Percentiles rank a stretch among this genome's conserved stretches.
These are phyloP conservation scores for Phalacrocorax aristotelis DNA, from an alignment of 2,113 vertebrate species.

Conservation along the genomic window DNA sequence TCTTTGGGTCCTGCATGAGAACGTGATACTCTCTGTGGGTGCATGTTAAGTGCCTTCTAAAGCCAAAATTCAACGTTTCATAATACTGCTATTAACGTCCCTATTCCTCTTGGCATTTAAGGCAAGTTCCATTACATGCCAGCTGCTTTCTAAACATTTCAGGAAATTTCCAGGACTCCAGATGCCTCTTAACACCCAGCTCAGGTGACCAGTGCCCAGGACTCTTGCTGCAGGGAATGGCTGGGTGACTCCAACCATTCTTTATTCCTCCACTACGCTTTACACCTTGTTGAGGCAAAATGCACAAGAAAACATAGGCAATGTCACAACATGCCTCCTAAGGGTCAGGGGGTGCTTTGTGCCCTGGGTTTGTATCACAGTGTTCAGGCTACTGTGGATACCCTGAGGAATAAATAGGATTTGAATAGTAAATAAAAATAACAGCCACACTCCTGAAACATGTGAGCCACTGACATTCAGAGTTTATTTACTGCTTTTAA, in stretches of 20 bases:
- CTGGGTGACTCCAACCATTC: rapidly evolving
- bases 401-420: background rate
- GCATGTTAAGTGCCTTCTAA: rapidly evolving
- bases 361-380: rapidly evolving
- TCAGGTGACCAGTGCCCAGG: background rate
- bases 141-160: background rate
- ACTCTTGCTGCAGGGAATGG: background rate
- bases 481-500: background rate
- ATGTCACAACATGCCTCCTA: background rate
- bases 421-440: background rate
- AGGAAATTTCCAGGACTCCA: background rate
- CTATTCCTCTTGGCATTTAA: background rate
- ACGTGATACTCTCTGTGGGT: rapidly evolving
- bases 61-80: background rate
- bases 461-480: background rate
- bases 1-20: background rate
- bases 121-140: background rate
- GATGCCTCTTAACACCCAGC: background rate
- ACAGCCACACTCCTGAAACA: background rate
- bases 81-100: rapidly evolving
- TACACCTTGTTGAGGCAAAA: background rate
- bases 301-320: rapidly evolving
- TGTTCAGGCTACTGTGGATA: background rate
- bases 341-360: background rate
- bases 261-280: background rate